A percentile compares a stretch with the other conserved stretches of the same genome.
phyloP scores from a whole-genome alignment of 2,888 invertebrate genomes.

The Ochlodes sylvanus region DNA sequence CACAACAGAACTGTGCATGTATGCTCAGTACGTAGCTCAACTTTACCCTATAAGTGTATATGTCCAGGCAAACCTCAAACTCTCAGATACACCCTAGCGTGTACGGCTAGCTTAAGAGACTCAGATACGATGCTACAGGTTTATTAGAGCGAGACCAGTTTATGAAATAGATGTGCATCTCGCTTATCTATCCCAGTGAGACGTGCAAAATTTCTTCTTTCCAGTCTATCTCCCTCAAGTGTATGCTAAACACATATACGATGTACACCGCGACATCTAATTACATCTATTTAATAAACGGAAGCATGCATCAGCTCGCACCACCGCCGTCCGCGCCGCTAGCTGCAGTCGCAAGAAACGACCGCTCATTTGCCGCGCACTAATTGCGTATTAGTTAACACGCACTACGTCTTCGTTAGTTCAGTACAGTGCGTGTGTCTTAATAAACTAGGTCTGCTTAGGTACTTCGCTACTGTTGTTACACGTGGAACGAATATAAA shows the following conservation, averaged over 20 bases:
- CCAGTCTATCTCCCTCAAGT: constrained; percentile 3
- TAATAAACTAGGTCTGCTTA: neutral
- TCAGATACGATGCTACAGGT: neutral
- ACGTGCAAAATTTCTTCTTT: neutral
- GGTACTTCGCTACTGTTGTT: neutral
- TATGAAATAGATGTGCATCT: neutral
- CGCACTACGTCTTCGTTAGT: constrained; percentile 27
- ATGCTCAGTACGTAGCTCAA: too few species aligned
- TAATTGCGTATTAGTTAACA: constrained; percentile 24
- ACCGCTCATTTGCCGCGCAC: constrained; percentile 22
- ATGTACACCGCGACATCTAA: constrained; percentile 18
- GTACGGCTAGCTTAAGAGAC: too few species aligned
- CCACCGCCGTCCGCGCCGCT: constrained; percentile 1
- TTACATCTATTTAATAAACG: constrained; percentile 30
- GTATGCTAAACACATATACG: neutral
- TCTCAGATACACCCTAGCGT: too few species aligned
- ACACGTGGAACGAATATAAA: neutral
- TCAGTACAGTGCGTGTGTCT: constrained; percentile 1
- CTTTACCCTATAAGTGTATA: too few species aligned
- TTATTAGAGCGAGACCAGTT: neutral
- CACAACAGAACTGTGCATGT: too few species aligned
- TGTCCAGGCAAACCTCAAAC: too few species aligned
- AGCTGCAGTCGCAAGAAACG: constrained; percentile 6
- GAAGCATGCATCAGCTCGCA: constrained; percentile 18
- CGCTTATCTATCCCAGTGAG: neutral